Conservation (phyloP, 2,888 invertebrate species). For the Drosophila meridionalis region DNA sequence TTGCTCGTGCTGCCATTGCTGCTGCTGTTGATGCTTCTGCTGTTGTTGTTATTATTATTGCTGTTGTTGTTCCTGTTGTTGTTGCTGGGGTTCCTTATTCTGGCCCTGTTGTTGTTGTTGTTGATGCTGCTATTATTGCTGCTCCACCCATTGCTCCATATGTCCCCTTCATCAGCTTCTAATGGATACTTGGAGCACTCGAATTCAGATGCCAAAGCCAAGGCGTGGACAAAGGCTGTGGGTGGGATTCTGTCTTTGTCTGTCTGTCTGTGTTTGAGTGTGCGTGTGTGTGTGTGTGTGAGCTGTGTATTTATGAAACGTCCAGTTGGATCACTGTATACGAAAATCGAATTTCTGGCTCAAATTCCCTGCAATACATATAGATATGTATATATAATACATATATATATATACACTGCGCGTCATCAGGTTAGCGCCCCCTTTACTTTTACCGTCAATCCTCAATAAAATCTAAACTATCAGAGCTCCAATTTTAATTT, state of each 20-base stretch:
- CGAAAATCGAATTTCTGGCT: background rate
- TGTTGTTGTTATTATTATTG: background rate
- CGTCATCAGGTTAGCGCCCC: too few species aligned
- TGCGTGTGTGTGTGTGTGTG: background rate
- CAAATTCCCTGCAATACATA: background rate
- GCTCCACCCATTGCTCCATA: slow-evolving; percentile 20
- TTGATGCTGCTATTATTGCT: background rate
- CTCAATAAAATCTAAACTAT: too few species aligned
- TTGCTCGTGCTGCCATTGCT: background rate
- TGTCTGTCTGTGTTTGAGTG: background rate
- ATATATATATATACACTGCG: too few species aligned
- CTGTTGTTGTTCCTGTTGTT: slow-evolving; percentile 20
- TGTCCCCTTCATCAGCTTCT: slow-evolving; percentile 32
- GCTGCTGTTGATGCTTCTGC: slow-evolving; percentile 2
- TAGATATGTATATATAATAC: background rate
- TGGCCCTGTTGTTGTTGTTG: too few species aligned
- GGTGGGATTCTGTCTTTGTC: background rate
- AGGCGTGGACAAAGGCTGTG: background rate
- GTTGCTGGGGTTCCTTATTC: background rate
- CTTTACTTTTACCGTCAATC: too few species aligned
- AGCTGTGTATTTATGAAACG: background rate
- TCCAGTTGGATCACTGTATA: background rate
- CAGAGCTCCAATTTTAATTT: too few species aligned
- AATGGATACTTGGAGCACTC: slow-evolving; percentile 69
- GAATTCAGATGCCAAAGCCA: slow-evolving; percentile 29